These are phyloP conservation scores for Helobdella robusta DNA, from an alignment of 2,888 invertebrate genomes.

Conservation along the genomic window DNA sequence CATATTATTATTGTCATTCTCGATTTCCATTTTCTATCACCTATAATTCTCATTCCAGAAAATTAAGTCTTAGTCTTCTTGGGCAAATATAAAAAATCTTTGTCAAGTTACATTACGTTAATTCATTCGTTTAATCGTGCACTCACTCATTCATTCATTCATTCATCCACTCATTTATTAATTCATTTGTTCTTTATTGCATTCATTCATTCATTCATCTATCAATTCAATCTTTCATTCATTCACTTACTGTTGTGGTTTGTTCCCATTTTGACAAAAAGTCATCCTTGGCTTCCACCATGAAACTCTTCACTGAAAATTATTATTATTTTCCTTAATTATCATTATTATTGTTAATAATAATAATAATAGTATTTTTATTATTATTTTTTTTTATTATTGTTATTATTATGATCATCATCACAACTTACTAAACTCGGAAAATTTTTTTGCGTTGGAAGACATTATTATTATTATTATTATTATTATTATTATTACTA, in stretches of 20 bases:
- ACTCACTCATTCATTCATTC: too few relatives aligned
- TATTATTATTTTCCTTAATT: neutral
- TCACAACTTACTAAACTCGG: constrained; percentile 1
- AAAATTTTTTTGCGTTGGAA: neutral
- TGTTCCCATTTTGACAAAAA: constrained; percentile 11
- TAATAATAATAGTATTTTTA: neutral
- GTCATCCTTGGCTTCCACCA: constrained; percentile 8
- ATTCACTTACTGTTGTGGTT: constrained; percentile 8
- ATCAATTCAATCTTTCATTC: neutral
- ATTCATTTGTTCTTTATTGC: too few relatives aligned
- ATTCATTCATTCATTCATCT: too few relatives aligned
- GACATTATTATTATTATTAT: neutral
- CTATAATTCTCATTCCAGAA: too few relatives aligned
- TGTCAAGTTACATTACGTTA: too few relatives aligned
- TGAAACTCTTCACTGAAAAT: constrained; percentile 1
- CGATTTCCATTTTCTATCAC: too few relatives aligned
- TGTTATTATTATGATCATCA: neutral
- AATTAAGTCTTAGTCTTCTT: too few relatives aligned
- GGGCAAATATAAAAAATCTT: too few relatives aligned
- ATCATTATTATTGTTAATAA: neutral
- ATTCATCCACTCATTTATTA: too few relatives aligned
- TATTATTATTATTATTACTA: too few relatives aligned
- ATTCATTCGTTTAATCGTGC: too few relatives aligned
- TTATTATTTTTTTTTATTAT: neutral
- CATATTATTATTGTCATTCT: too few relatives aligned